phyloP scores from a whole-genome alignment of 2,888 invertebrate genomes.

The Acholoe squamosa region DNA sequence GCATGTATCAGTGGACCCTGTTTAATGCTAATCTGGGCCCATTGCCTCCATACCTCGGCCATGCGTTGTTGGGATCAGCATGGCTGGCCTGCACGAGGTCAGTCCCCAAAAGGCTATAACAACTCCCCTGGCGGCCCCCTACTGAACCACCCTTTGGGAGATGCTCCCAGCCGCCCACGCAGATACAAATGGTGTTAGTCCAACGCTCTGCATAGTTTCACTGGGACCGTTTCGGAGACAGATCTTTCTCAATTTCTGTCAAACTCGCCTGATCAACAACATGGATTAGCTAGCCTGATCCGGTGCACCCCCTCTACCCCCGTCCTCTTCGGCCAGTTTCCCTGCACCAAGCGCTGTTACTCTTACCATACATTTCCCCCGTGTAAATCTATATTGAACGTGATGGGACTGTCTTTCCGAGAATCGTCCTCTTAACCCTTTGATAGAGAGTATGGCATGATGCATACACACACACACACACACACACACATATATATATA shows the following conservation, averaged over 20 bases:
- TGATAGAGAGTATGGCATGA: background rate
- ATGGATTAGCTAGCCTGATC: background rate
- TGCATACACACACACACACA: background rate
- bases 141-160: background rate
- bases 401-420: no score
- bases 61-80: background rate
- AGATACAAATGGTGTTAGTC: background rate
- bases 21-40: conserved; percentile 4
- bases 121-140: no score
- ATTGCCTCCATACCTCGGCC: background rate
- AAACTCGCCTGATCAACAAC: conserved; percentile 9
- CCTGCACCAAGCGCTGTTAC: background rate
- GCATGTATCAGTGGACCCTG: background rate
- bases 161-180: background rate
- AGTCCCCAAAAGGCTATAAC: no score
- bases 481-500: background rate
- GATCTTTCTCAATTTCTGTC: conserved; percentile 19
- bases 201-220: conserved; percentile 3
- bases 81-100: background rate
- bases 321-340: background rate
- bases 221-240: conserved; percentile 8
- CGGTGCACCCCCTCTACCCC: background rate
- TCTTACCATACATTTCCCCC: no score
- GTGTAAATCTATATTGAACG: background rate
- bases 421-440: background rate